Evolutionary conservation across 2,797 vertebrate species (phyloP).

Genomic region (Paratrypauchen microcephalus): DNA sequence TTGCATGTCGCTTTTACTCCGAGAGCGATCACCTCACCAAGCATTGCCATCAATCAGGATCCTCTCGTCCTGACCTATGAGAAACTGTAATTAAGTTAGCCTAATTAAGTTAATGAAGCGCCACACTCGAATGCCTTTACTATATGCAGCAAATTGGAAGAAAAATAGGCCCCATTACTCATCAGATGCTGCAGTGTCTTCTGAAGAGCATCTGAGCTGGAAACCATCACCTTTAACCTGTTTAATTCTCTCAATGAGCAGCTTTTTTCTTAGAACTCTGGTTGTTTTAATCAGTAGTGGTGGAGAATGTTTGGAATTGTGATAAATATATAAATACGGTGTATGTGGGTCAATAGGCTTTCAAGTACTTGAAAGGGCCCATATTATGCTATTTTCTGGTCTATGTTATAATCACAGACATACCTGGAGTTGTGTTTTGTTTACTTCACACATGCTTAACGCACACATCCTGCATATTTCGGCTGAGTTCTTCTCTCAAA

Average conservation of each 20-base stretch:
- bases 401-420: too few species aligned
- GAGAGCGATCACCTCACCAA: slow-evolving; percentile 83
- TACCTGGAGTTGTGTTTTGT: too few species aligned
- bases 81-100: slow-evolving; percentile 87
- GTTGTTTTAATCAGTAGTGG: slow-evolving; percentile 37
- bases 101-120: slow-evolving; percentile 92
- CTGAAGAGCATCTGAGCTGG: slow-evolving; percentile 11
- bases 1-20: slow-evolving; percentile 74
- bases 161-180: slow-evolving; percentile 85
- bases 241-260: slow-evolving; percentile 35
- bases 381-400: too few species aligned
- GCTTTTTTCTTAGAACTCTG: slow-evolving; percentile 32
- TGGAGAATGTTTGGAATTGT: slow-evolving; percentile 34
- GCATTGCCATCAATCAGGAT: slow-evolving; percentile 82
- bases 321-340: slow-evolving; percentile 40
- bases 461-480: too few species aligned
- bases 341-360: slow-evolving; percentile 31
- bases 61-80: slow-evolving; percentile 83
- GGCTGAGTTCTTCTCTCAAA: too few species aligned
- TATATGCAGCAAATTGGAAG: slow-evolving; percentile 84
- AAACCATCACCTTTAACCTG: slow-evolving; percentile 36
- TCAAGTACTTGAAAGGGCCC: neutral
- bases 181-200: slow-evolving; percentile 70
- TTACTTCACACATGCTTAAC: too few species aligned
- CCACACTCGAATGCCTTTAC: slow-evolving; percentile 81